A percentile compares a stretch with the other conserved stretches of the same genome.
phyloP scores from a whole-genome alignment of 2,888 invertebrate species.

The Eurytoma californica region DNA sequence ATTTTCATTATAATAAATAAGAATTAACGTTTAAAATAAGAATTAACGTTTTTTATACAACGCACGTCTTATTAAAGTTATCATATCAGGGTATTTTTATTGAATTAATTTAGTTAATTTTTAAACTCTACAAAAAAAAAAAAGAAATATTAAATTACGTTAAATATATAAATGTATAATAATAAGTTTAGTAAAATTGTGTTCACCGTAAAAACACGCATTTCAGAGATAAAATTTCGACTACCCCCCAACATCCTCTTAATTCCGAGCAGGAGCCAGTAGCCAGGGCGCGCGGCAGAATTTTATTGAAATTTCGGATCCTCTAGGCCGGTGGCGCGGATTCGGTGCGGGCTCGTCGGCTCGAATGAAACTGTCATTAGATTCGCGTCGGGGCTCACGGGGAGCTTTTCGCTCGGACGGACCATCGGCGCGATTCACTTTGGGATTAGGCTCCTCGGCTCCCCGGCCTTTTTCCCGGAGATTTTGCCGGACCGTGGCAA shows the following conservation, averaged over 20 bases:
- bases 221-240: not conserved
- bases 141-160: too few relatives aligned
- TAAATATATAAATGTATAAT: too few relatives aligned
- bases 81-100: too few relatives aligned
- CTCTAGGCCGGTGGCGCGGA: not conserved
- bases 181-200: not conserved
- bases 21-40: too few relatives aligned
- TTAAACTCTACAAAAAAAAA: too few relatives aligned
- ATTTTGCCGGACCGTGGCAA: constrained; percentile 61
- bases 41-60: too few relatives aligned
- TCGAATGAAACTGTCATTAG: constrained; percentile 70
- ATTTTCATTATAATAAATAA: too few relatives aligned
- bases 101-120: too few relatives aligned
- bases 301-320: constrained; percentile 40
- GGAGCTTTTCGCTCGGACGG: constrained; percentile 36
- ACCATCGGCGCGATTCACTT: constrained; percentile 61
- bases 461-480: constrained; percentile 65
- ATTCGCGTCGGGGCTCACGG: constrained; percentile 58
- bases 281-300: not conserved
- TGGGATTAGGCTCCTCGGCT: constrained; percentile 66
- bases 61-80: too few relatives aligned
- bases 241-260: too few relatives aligned
- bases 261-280: too few relatives aligned
- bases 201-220: not conserved
- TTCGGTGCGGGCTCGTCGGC: not conserved